These are phyloP conservation scores for Monopterus albus DNA, from an alignment of 2,113 vertebrate genomes.

Conservation along the genomic window DNA sequence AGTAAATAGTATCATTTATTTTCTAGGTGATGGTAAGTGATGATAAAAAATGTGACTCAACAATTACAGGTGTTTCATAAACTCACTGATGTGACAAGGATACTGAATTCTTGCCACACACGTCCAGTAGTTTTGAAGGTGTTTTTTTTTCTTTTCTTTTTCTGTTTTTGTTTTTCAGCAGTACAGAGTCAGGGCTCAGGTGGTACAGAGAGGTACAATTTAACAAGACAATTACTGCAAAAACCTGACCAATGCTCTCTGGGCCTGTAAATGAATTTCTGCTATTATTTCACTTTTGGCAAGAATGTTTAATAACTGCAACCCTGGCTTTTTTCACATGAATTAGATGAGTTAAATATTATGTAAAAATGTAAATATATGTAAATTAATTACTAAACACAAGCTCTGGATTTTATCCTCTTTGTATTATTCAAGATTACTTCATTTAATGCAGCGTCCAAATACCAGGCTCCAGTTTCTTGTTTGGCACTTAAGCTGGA, in stretches of 20 bases:
- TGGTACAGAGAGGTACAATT: slow-evolving; percentile 66
- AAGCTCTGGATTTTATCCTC: slow-evolving; percentile 47
- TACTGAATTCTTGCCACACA: slow-evolving; percentile 10
- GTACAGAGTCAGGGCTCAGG: slow-evolving; percentile 63
- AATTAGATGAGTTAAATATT: slow-evolving; percentile 75
- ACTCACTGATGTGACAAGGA: neutral
- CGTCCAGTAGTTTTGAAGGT: slow-evolving; percentile 8
- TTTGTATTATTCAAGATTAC: slow-evolving; percentile 53
- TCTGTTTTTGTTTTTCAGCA: slow-evolving; percentile 5
- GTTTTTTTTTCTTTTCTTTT: too few species aligned
- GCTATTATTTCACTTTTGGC: slow-evolving; percentile 72
- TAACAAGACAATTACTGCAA: slow-evolving; percentile 72
- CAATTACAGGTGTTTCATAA: slow-evolving; percentile 15
- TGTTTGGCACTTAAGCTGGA: slow-evolving; percentile 6
- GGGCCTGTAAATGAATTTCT: slow-evolving; percentile 66
- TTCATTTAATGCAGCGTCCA: slow-evolving; percentile 45
- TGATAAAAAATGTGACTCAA: neutral
- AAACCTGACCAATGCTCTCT: slow-evolving; percentile 62
- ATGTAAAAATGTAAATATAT: too few species aligned
- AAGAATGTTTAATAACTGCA: slow-evolving; percentile 67
- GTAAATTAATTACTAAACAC: slow-evolving; percentile 74
- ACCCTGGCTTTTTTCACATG: slow-evolving; percentile 24
- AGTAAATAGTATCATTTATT: slow-evolving; percentile 43
- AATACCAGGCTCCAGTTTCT: slow-evolving; percentile 37
- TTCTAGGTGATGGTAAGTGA: neutral